Evolutionary conservation across 2,888 invertebrate species (phyloP).

Genomic region (Vanessa cardui): DNA sequence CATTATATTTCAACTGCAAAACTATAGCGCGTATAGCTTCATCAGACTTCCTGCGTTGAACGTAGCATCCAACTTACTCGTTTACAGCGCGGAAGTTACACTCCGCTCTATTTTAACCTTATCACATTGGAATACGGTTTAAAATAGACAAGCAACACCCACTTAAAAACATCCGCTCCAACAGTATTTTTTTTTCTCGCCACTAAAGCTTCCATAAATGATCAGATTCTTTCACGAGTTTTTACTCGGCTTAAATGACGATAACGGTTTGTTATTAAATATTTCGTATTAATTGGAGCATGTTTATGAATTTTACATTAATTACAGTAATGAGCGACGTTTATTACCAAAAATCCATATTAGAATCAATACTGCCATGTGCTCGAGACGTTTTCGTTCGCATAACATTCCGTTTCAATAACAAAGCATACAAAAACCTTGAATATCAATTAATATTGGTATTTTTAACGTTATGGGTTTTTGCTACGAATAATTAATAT

Average conservation of each 20-base stretch:
- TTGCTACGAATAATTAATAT: too few species aligned
- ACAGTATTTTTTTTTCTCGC: constrained; percentile 7
- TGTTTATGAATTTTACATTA: neutral
- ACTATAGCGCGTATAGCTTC: constrained; percentile 5
- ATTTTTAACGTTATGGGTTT: too few species aligned
- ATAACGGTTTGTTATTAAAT: neutral
- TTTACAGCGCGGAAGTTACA: neutral
- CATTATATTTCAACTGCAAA: neutral
- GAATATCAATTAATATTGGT: too few species aligned
- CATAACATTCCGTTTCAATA: too few species aligned
- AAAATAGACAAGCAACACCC: neutral
- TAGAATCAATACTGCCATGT: too few species aligned
- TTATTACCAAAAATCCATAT: too few species aligned
- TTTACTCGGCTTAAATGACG: neutral
- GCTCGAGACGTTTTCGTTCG: too few species aligned
- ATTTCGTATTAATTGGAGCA: neutral
- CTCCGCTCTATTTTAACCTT: constrained; percentile 10
- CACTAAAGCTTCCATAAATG: constrained; percentile 11
- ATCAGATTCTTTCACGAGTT: constrained; percentile 3
- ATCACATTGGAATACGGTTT: constrained; percentile 7
- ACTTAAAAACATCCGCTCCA: neutral
- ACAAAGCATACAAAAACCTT: too few species aligned
- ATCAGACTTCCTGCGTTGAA: constrained; percentile 8
- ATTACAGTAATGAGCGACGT: too few species aligned
- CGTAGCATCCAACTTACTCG: constrained; percentile 12